Conservation (phyloP, 30 jellyfish, hydroid and myxozoan genomes). For the Turritopsis dohrnii region DNA sequence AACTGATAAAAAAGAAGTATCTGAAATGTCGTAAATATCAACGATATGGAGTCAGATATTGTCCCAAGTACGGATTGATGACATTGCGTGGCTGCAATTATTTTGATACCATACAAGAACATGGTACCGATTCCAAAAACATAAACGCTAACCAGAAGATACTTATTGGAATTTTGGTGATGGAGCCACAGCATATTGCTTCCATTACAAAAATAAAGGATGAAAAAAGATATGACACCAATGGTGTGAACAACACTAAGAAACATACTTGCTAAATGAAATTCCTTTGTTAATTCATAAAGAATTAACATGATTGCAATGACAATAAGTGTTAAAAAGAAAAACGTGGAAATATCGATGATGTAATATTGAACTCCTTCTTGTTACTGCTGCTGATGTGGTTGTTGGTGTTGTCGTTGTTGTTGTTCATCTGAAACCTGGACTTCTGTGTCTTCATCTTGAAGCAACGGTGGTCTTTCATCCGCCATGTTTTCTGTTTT, state of each 20-base stretch:
- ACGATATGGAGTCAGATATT: background rate
- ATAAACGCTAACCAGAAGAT: background rate
- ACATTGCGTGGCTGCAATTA: background rate
- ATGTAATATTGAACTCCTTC: background rate
- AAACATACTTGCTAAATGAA: background rate
- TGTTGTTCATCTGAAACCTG: too few species aligned
- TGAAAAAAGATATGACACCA: background rate
- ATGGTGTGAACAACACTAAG: background rate
- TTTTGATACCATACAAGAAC: background rate
- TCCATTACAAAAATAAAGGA: background rate
- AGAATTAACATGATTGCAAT: background rate
- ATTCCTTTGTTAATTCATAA: background rate
- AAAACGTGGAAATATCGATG: background rate
- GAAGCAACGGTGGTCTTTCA: background rate
- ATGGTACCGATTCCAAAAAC: conserved; percentile 2
- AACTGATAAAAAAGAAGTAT: background rate
- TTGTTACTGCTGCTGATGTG: background rate
- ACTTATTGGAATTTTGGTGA: background rate
- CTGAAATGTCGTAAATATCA: background rate
- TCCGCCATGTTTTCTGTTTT: background rate
- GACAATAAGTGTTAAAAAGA: background rate
- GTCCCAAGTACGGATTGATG: background rate
- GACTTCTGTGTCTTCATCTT: background rate
- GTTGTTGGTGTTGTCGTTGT: background rate
- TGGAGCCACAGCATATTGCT: background rate